Evolutionary conservation across 2,888 invertebrate genomes (phyloP).

Genomic region (Didymodactylos carnosus): DNA sequence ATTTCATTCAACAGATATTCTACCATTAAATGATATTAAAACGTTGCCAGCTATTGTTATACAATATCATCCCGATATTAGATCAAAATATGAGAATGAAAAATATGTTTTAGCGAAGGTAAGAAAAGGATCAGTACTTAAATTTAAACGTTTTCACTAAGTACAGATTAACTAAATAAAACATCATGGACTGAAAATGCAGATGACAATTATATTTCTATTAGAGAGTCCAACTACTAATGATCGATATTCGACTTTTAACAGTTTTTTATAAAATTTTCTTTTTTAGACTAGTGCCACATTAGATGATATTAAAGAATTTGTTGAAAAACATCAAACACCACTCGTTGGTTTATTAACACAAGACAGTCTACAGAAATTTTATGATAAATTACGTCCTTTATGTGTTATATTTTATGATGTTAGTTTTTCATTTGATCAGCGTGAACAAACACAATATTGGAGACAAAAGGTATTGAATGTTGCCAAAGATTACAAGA

Average conservation of each 20-base stretch:
- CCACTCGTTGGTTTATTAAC: conserved; percentile 41
- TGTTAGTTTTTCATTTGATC: conserved; percentile 41
- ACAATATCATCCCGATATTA: not conserved
- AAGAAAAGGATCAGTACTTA: no score
- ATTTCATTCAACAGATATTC: conserved; percentile 27
- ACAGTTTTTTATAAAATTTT: no score
- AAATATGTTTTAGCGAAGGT: conserved; percentile 34
- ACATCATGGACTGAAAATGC: no score
- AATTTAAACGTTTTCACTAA: no score
- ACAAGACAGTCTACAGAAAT: conserved; percentile 25
- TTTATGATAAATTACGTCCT: conserved; percentile 28
- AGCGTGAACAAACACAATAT: conserved; percentile 38
- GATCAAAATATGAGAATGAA: conserved; percentile 37
- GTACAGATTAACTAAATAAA: no score
- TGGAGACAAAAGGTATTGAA: conserved; percentile 39
- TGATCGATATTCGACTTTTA: no score
- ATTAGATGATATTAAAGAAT: conserved; percentile 34
- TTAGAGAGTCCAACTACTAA: no score
- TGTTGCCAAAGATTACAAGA: conserved; percentile 37
- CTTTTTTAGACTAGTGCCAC: conserved; percentile 20
- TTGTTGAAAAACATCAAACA: conserved; percentile 33
- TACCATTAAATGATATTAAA: conserved; percentile 25
- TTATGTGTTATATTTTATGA: conserved; percentile 41
- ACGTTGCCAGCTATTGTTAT: conserved; percentile 18
- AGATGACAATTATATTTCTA: no score